Base-by-base conservation (phyloP, 2,797 vertebrate genomes). In the Helarctos malayanus region DNA sequence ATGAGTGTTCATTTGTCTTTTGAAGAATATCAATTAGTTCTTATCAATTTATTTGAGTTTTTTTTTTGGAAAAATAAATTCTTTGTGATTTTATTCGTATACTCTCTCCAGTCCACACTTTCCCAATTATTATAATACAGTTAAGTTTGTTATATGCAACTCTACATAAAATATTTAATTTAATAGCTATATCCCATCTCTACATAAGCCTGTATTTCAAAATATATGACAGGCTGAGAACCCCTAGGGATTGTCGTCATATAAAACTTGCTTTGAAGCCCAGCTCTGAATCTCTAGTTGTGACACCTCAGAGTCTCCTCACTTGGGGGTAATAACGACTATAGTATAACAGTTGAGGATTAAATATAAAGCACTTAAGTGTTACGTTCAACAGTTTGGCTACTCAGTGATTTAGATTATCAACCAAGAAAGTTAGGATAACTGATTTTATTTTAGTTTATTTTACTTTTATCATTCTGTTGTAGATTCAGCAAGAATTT, bases 321-420 rank as follows among this genome's bases (percentile, higher is more conserved):
- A 47, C 41, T n/a, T 89, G 54, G 4, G 14, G 9, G 69, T 80
- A 59, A 56, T 32, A 93, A 79, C 38, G 78, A 84, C 25, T 78
- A 79, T 0, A 75, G 7, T 18, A 12, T 49, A 29, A 49, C 19
- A 89, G 29, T 59, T 63, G 5, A 94, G 21, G 6, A 94, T 71
- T 95, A 73, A 69, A 52, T 75, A 61, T 27, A 61, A 83, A 81
- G 18, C 25, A 25, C 0, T 16, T 82, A 65, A 76, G 6, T 11
- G 18, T 29, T 92, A n/a, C 84, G 10, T 56, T 92, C n/a, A 92
- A n/a, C 0, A 80, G 1, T 54, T 38, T 54, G 10, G 15, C 45
- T 95, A 41, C 23, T 92, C 45, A 16, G n/a, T 96, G 29, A 56
- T 32, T 92, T 89, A 91, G 29, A 71, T 84, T 59, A 78, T 52